Base-by-base conservation (phyloP, 53 echinoderm and acorn worm species). In the Actinopyga echinites region DNA sequence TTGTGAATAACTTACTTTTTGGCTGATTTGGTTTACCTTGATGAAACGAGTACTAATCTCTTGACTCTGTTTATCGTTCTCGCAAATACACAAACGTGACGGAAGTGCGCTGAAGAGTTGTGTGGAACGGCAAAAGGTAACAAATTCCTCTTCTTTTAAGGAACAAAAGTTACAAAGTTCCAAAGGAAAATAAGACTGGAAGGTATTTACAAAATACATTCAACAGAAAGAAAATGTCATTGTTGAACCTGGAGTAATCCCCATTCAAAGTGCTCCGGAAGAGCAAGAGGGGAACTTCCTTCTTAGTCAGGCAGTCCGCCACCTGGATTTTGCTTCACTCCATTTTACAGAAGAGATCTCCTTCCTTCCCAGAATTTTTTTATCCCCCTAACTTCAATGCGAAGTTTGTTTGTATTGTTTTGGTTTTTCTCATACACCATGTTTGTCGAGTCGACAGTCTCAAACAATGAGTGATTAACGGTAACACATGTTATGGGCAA, bases 201-300 rank as follows among this genome's bases (percentile, higher is more conserved):
- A 2, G 10, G 8, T 40, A 40, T 40, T 40, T 40, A 40, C 40
- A 37, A 37, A 40, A 0, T 40, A 40, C 10, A 4, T 5, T 8
- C 40, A 40, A 40, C 37, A 7, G 37, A 37, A 7, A 7, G 22
- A 28, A 13, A 1, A 22, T 0, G 28, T 59, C 5, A 4, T 0
- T 8, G 0, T 13, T 59, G 4, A 22, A 4, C 1, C 59, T 4
- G 59, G 23, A 22, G 28, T 24, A 7, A 0, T 24, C 73, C 73
- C 38, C 44, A 12, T 42, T 73, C 44, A 6, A 73, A 40, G 9
- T 40, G 73, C 21, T 73, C 42, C n/a, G 40, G 73, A 22, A 73
- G 73, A 79, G 79, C 15, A 30, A 79, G 32, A 57, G 56, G 32
- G 30, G 79, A 79, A 32, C 79, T 29, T 56, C 79, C 17, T 31